These are phyloP conservation scores for Synergus japonicus DNA, from an alignment of 2,888 invertebrate species.

Conservation along the genomic window DNA sequence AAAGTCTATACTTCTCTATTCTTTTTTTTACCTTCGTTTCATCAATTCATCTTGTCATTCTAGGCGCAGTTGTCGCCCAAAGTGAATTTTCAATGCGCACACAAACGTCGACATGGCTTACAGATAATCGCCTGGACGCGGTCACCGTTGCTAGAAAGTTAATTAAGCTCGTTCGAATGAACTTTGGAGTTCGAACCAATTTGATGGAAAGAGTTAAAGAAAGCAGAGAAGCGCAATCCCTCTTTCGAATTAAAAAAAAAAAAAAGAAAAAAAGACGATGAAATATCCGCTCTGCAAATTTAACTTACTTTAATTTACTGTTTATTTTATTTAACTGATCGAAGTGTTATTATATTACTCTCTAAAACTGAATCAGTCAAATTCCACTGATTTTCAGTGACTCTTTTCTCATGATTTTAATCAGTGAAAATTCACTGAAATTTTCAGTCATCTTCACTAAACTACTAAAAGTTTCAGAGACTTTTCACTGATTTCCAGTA, in stretches of 20 bases:
- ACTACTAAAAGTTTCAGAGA: too few relatives aligned
- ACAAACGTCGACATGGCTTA: constrained; percentile 44
- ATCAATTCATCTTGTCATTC: constrained; percentile 20
- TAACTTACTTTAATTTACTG: background rate
- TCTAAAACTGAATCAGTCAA: too few relatives aligned
- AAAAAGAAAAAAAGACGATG: background rate
- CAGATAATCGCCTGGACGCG: constrained; percentile 36
- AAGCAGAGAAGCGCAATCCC: background rate
- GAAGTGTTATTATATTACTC: too few relatives aligned
- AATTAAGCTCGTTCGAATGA: constrained; percentile 51
- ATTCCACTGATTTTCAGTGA: too few relatives aligned
- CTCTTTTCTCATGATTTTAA: too few relatives aligned
- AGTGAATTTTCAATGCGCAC: constrained; percentile 34
- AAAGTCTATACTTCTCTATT: background rate
- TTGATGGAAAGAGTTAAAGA: constrained; percentile 45
- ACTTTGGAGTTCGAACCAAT: constrained; percentile 49
- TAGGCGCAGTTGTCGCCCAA: background rate
- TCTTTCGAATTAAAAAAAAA: background rate
- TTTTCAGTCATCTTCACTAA: too few relatives aligned
- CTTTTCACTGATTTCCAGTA: too few relatives aligned
- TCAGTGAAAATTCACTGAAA: too few relatives aligned
- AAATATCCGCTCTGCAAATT: background rate
- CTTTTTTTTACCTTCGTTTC: background rate
- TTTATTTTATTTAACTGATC: too few relatives aligned
- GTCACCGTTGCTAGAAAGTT: constrained; percentile 44